Conservation (phyloP, 1,140 invertebrate genomes). For the Colletes gigas region DNA sequence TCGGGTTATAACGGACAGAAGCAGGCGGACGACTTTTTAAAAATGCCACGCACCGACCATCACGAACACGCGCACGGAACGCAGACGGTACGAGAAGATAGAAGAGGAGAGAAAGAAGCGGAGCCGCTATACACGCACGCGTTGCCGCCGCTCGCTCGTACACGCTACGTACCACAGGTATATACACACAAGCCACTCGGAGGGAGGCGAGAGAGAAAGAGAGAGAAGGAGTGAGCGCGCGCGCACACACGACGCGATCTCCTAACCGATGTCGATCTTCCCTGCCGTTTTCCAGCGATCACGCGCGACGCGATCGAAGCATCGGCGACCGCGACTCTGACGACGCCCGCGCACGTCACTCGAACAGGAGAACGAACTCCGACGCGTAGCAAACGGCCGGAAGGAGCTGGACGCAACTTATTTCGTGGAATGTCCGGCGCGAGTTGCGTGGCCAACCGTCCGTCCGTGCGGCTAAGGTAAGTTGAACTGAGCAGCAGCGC, state of each 20-base stretch:
- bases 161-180: conserved; percentile 29
- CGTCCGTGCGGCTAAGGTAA: conserved; percentile 75
- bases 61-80: conserved; percentile 50
- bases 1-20: conserved; percentile 47
- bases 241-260: conserved; percentile 38
- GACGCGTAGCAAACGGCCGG: neutral
- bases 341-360: neutral
- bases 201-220: conserved; percentile 4
- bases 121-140: conserved; percentile 35
- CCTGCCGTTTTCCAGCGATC: conserved; percentile 19
- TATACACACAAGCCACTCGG: conserved; percentile 18
- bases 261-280: conserved; percentile 27
- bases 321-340: conserved; percentile 16
- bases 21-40: conserved; percentile 58
- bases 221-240: neutral
- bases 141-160: conserved; percentile 12
- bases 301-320: conserved; percentile 6
- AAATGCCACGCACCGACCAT: conserved; percentile 65
- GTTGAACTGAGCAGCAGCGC: conserved; percentile 76
- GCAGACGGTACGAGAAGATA: neutral
- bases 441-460: conserved; percentile 56
- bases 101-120: conserved; percentile 30
- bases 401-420: neutral
- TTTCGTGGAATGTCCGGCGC: conserved; percentile 28
- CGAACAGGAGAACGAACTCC: neutral